These are phyloP conservation scores for Neodiprion lecontei DNA, from an alignment of 1,140 invertebrate genomes.

Conservation along the genomic window DNA sequence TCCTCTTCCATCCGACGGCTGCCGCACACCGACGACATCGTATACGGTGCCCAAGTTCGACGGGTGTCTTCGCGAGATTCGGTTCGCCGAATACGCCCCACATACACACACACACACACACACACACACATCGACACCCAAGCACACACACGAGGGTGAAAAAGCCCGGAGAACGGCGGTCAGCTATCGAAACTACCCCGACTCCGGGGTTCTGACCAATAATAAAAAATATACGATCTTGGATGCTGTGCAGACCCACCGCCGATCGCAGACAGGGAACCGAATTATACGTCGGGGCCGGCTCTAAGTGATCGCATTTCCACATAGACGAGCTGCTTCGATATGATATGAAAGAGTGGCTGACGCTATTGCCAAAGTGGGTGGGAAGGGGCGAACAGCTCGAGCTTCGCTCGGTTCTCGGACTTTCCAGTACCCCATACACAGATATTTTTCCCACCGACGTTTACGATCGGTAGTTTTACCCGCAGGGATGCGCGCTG, in stretches of 20 bases:
- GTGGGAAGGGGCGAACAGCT: constrained; percentile 6
- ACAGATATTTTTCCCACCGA: not conserved
- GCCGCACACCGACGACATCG: not conserved
- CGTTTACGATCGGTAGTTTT: not conserved
- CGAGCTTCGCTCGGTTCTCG: not conserved
- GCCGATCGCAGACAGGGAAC: constrained; percentile 12
- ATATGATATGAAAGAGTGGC: constrained; percentile 34
- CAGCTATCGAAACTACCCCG: constrained; percentile 54
- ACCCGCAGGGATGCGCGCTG: not conserved
- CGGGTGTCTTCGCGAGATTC: not conserved
- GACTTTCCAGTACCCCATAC: not conserved
- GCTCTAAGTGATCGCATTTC: constrained; percentile 61
- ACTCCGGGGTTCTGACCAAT: constrained; percentile 41
- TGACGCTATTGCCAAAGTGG: constrained; percentile 34
- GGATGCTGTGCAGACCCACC: not conserved
- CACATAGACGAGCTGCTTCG: constrained; percentile 60
- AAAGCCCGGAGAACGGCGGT: constrained; percentile 36
- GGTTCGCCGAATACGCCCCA: constrained; percentile 11
- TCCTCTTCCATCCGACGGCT: not conserved
- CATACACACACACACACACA: constrained; percentile 24
- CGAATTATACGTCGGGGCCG: constrained; percentile 57
- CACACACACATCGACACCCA: constrained; percentile 16
- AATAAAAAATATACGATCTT: constrained; percentile 58
- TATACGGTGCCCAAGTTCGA: not conserved
- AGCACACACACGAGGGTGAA: not conserved